These are phyloP conservation scores for Notarius lentiginosus DNA, from an alignment of 2,113 vertebrate species.

Conservation along the genomic window DNA sequence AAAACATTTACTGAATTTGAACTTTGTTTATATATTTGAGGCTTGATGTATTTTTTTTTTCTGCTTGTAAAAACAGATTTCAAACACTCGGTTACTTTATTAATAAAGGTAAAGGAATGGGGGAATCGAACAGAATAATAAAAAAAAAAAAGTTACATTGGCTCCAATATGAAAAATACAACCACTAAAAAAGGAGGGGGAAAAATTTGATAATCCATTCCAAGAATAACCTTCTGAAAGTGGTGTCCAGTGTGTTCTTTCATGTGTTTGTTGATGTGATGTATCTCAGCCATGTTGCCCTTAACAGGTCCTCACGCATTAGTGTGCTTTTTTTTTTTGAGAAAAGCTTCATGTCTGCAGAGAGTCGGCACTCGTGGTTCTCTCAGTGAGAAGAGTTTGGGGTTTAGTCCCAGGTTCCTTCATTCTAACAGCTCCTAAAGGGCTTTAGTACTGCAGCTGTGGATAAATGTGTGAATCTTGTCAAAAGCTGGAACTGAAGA, in stretches of 20 bases:
- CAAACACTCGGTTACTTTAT: conserved; percentile 94
- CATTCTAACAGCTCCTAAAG: no score
- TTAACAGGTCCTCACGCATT: background rate
- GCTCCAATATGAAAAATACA: conserved; percentile 23
- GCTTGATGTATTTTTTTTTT: conserved; percentile 99
- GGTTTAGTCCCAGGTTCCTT: background rate
- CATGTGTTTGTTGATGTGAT: background rate
- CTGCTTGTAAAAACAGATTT: conserved; percentile 94
- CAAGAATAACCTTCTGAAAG: conserved; percentile 62
- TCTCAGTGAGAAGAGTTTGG: background rate
- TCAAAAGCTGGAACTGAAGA: no score
- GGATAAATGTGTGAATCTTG: no score
- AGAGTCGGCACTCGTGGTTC: background rate
- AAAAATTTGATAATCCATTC: conserved; percentile 78
- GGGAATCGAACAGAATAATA: conserved; percentile 51
- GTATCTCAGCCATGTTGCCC: no score
- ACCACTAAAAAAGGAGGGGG: background rate
- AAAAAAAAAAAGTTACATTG: conserved; percentile 54
- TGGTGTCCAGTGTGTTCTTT: background rate
- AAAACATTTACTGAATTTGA: conserved; percentile 85
- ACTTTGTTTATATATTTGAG: conserved; percentile 99
- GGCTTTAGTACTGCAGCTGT: no score
- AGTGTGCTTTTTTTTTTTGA: background rate
- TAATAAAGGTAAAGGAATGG: conserved; percentile 98
- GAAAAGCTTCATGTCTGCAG: background rate